Evolutionary conservation across 2,888 invertebrate species (phyloP).

Genomic region (Tetropium fuscum): DNA sequence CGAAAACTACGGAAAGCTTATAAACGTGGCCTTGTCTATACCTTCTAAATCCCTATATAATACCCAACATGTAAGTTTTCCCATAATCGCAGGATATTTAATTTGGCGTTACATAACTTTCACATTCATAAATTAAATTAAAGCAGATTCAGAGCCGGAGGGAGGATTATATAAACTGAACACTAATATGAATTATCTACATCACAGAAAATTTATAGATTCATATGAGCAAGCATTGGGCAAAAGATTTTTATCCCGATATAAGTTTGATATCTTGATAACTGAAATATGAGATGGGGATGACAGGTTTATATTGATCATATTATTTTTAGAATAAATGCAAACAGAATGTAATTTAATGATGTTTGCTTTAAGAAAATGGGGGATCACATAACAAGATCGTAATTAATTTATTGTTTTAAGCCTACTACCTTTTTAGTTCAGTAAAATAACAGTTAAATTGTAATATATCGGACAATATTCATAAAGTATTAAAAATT

Average conservation of each 20-base stretch:
- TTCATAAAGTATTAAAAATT: too few species aligned
- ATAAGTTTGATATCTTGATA: constrained; percentile 12
- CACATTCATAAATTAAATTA: too few species aligned
- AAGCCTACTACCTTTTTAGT: not conserved
- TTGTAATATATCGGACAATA: too few species aligned
- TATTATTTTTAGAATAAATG: constrained; percentile 21
- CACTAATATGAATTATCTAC: too few species aligned
- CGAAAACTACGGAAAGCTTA: too few species aligned
- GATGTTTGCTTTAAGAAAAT: constrained; percentile 6
- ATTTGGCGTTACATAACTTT: too few species aligned
- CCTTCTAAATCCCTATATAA: constrained; percentile 3
- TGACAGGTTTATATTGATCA: constrained; percentile 16
- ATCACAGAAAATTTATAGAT: too few species aligned
- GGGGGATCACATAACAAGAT: not conserved
- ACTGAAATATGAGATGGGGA: constrained; percentile 2
- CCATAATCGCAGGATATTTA: not conserved
- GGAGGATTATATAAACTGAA: too few species aligned
- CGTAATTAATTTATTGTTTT: not conserved
- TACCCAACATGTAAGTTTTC: constrained; percentile 5
- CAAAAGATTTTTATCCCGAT: too few species aligned
- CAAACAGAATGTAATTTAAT: constrained; percentile 12
- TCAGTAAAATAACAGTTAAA: too few species aligned
- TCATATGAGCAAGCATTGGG: too few species aligned
- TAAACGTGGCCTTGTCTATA: not conserved
- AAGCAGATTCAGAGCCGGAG: too few species aligned